These are phyloP conservation scores for Conomelus anceps DNA, from an alignment of 2,888 invertebrate species.

Conservation along the genomic window DNA sequence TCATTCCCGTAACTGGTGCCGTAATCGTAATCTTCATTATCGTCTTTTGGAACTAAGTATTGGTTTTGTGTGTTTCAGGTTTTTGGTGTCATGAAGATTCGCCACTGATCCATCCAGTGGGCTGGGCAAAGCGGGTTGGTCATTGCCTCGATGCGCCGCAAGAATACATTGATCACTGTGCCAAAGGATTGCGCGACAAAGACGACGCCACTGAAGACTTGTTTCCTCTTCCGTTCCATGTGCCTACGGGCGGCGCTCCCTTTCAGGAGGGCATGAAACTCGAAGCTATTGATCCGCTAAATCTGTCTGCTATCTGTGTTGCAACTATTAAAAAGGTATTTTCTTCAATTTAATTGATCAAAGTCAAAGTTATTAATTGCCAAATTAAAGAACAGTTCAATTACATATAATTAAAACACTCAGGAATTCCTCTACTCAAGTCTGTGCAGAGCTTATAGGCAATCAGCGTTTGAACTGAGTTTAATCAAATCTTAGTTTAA, in stretches of 20 bases:
- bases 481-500: no score
- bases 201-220: constrained; percentile 76
- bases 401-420: neutral
- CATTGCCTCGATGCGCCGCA: constrained; percentile 81
- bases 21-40: neutral
- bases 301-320: constrained; percentile 87
- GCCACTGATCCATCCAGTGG: constrained; percentile 88
- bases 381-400: neutral
- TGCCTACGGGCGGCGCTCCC: constrained; percentile 29
- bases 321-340: constrained; percentile 87
- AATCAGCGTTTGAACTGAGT: no score
- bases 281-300: constrained; percentile 95
- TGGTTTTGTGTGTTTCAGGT: constrained; percentile 43
- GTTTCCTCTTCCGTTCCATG: constrained; percentile 50
- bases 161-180: constrained; percentile 66
- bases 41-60: neutral
- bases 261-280: constrained; percentile 88
- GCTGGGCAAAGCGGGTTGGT: constrained; percentile 90
- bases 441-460: no score
- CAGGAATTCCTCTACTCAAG: no score
- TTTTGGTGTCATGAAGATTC: constrained; percentile 98
- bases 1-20: no score
- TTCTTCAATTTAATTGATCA: no score
- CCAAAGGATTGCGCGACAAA: constrained; percentile 60
- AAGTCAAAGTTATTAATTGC: neutral